Conservation (phyloP, 1,140 invertebrate species). For the Platyscapa corneri region DNA sequence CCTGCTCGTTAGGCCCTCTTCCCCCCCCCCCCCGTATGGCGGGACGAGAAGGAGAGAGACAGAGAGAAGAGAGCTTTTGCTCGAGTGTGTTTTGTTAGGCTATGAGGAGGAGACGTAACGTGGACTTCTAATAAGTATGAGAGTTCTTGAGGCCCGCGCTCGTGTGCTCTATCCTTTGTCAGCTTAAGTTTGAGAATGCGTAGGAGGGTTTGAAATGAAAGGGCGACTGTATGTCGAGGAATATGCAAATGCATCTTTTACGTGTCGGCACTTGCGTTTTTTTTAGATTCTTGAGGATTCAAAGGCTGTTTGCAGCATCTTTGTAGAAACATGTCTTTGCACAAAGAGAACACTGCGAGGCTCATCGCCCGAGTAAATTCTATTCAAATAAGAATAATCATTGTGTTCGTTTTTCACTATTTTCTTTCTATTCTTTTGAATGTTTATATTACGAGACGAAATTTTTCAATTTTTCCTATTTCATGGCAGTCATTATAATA, state of each 20-base stretch:
- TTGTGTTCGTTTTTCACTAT: not conserved
- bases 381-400: not conserved
- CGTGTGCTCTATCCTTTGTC: not conserved
- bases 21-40: too few species aligned
- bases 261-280: not conserved
- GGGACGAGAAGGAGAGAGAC: too few species aligned
- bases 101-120: slow-evolving; percentile 21
- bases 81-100: not conserved
- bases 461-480: not conserved
- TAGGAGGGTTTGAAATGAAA: not conserved
- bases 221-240: not conserved
- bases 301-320: not conserved
- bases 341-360: not conserved
- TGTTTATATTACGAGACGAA: not conserved
- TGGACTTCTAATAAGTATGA: slow-evolving; percentile 25
- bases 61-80: not conserved
- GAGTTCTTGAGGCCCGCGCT: not conserved
- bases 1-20: slow-evolving; percentile 30
- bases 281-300: not conserved
- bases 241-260: slow-evolving; percentile 18
- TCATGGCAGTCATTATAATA: not conserved
- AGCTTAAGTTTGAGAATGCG: not conserved
- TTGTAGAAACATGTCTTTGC: not conserved
- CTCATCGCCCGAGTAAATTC: not conserved
- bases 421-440: not conserved